phyloP scores from a whole-genome alignment of 2,113 vertebrate species.

The Ptyas mucosa region DNA sequence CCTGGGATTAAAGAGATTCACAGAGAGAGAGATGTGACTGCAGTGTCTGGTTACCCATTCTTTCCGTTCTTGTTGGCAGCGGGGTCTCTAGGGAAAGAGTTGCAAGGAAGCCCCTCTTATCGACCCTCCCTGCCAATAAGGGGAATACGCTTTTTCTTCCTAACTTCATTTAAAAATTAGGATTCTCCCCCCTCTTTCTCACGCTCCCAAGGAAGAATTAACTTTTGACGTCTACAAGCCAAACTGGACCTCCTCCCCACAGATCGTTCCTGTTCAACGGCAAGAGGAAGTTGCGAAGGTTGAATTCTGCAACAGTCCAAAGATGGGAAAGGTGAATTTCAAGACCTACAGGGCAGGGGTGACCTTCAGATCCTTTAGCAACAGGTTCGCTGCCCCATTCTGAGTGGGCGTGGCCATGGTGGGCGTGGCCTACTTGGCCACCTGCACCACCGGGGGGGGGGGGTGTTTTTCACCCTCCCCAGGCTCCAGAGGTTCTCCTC shows the following conservation, averaged over 20 bases:
- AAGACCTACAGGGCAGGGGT: not conserved
- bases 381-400: no score
- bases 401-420: no score
- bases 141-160: not conserved
- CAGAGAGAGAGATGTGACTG: not conserved
- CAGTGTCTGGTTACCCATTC: not conserved
- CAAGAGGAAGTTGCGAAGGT: not conserved
- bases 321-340: not conserved
- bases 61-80: not conserved
- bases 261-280: not conserved
- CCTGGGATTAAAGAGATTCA: constrained; percentile 67
- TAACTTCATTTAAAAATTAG: not conserved
- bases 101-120: not conserved
- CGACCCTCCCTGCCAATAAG: not conserved
- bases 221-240: not conserved
- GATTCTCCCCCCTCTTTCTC: not conserved
- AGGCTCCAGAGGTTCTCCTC: no score
- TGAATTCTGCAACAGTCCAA: not conserved
- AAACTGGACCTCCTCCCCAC: not conserved
- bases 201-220: not conserved
- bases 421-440: no score
- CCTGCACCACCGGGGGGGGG: no score
- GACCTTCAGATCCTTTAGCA: no score
- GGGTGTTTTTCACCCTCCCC: no score
- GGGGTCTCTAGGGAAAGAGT: not conserved